Evolutionary conservation across 2,797 vertebrate species (phyloP).

Genomic region (Hipposideros larvatus): DNA sequence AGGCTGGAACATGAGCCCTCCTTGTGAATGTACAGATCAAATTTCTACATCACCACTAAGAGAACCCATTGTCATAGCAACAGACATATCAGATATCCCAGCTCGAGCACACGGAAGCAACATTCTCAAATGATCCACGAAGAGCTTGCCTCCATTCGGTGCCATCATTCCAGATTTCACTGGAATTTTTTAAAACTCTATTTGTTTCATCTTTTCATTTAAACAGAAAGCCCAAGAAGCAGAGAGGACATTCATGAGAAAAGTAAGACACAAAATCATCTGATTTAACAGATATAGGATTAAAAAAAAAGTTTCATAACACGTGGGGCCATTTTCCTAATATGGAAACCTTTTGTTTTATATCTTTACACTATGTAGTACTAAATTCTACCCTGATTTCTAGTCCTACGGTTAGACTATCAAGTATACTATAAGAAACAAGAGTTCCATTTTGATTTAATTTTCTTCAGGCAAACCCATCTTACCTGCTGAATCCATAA

Average conservation of each 20-base stretch:
- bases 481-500: conserved; percentile 31
- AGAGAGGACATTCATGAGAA: neutral
- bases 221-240: neutral
- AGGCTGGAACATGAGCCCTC: neutral
- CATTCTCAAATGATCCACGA: conserved; percentile 70
- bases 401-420: neutral
- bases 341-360: neutral
- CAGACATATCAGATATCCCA: conserved; percentile 73
- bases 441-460: neutral
- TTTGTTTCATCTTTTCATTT: conserved; percentile 44
- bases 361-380: neutral
- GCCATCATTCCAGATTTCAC: conserved; percentile 52
- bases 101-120: conserved; percentile 15
- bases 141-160: conserved; percentile 43
- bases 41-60: conserved; percentile 72
- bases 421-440: neutral
- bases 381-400: conserved; percentile 19
- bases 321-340: neutral
- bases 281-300: neutral
- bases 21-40: neutral
- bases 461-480: conserved; percentile 32
- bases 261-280: neutral
- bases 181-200: neutral
- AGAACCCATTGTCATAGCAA: conserved; percentile 85
- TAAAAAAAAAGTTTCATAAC: neutral